Evolutionary conservation across 1,140 invertebrate genomes (phyloP), one percentile per base, ranked within the genome.

Genomic region (Melitaea cinxia): DNA sequence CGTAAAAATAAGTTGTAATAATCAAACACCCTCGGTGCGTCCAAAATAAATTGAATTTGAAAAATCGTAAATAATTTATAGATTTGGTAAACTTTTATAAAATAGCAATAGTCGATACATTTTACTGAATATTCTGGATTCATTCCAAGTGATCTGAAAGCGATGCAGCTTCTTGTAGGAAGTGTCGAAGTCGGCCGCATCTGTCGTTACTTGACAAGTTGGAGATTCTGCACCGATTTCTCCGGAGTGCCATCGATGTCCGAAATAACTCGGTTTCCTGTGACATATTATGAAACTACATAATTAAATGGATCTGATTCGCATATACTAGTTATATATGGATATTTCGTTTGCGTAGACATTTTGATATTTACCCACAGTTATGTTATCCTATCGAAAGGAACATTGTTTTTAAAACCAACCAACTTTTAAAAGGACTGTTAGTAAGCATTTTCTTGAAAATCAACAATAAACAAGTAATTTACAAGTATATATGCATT

Each of bases 131-230:
- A 24, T 47, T 47, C n/a, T 47, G 21, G 42, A 47, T 47, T 47
- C 42, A 47, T 21, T 47, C 42, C 42, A 23, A 47, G 19, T 23
- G 21, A 21, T 47, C 21, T 24, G 10, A 56, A 56, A 26, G 37
- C 37, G 35, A 42, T 42, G 37, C 21, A 15, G 14, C 14, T 39
- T 23, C 33, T 55, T 55, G 33, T 39, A 55, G 33, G 23, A 28
- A 50, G 39, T 52, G 58, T 28, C 39, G 19, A 39, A 52, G 47
- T 28, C 62, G 45, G 42, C 19, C 19, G 26, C 62, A 57, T 65
- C 62, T 65, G 54, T 57, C 54, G 62, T 12, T 6, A 19, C 54
- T 26, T 50, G 54, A 65, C 62, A 65, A 65, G 53, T 65, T 65
- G 45, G 54, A 57, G 30, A 37, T 54, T 57, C 14, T 42, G 19